Conservation (phyloP, 2,113 vertebrate genomes). For the Furnarius figulus region DNA sequence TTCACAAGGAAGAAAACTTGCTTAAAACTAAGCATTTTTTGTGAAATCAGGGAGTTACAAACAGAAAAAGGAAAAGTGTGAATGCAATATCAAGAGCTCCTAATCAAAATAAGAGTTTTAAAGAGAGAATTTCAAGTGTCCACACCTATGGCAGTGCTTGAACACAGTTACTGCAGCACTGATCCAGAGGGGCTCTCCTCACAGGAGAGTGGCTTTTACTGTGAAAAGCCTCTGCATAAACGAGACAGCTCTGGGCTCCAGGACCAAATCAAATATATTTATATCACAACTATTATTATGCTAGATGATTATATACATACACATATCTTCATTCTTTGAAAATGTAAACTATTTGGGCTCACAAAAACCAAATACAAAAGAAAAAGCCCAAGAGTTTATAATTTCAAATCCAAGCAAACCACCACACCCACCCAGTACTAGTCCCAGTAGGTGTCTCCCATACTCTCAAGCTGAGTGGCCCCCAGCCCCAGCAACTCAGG, state of each 20-base stretch:
- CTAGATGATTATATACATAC: not conserved
- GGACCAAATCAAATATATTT: not conserved
- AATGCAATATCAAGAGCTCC: not conserved
- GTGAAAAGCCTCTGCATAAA: not conserved
- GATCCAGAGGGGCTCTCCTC: fast-evolving
- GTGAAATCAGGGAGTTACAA: not conserved
- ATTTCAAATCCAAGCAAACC: not conserved
- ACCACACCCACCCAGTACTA: not conserved
- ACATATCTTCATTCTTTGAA: not conserved
- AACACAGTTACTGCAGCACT: not conserved
- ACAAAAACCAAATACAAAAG: not conserved
- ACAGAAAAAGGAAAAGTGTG: not conserved
- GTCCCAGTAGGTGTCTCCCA: not conserved
- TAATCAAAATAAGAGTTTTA: not conserved
- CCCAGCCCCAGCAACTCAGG: not conserved
- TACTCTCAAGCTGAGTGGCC: not conserved
- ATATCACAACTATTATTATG: not conserved
- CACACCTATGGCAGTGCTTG: not conserved
- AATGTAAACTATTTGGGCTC: not conserved
- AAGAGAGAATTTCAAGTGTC: not conserved
- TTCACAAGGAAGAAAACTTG: not conserved
- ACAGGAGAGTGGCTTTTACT: fast-evolving
- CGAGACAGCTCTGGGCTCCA: not conserved
- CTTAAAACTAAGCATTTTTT: not conserved
- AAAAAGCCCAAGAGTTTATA: not conserved